phyloP scores from a whole-genome alignment of 2,113 vertebrate genomes.

The Proterorhinus semilunaris region DNA sequence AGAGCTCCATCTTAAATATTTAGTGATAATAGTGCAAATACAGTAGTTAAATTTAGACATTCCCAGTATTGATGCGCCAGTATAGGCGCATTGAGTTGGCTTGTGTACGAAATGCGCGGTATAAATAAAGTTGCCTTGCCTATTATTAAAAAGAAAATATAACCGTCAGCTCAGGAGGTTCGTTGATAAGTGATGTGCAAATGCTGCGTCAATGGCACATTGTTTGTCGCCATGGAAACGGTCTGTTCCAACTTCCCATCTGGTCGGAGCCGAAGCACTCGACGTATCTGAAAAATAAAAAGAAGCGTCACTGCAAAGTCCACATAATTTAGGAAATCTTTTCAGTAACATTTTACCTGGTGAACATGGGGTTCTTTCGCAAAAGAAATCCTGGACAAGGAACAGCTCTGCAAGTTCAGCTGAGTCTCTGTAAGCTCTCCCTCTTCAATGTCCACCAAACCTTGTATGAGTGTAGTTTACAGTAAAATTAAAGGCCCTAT shows the following conservation, averaged over 20 bases:
- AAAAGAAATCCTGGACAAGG: conserved; percentile 88
- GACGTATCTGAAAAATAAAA: conserved; percentile 78
- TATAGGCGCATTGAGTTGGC: no score
- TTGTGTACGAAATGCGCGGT: no score
- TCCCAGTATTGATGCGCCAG: no score
- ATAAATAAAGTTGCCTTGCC: no score
- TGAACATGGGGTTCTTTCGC: conserved; percentile 88
- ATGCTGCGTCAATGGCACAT: conserved; percentile 89
- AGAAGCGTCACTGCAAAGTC: conserved; percentile 1
- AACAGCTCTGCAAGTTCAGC: conserved; percentile 82
- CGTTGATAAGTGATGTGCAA: conserved; percentile 88
- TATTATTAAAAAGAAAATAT: not conserved
- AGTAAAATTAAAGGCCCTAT: no score
- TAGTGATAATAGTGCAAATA: not conserved
- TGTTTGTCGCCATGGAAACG: conserved; percentile 91
- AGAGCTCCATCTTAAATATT: not conserved
- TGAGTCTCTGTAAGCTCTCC: conserved; percentile 87
- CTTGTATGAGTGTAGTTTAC: conserved; percentile 61
- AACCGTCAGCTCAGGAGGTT: conserved; percentile 44
- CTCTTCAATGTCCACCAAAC: conserved; percentile 95
- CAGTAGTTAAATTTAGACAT: no score
- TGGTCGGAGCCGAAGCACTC: conserved; percentile 85
- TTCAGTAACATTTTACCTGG: conserved; percentile 74
- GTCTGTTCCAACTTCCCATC: conserved; percentile 94
- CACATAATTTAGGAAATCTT: not conserved